A percentile compares a stretch with the other conserved stretches of the same genome.
Conservation (phyloP, 2,797 vertebrate genomes). For the Ceyx erithaca region DNA sequence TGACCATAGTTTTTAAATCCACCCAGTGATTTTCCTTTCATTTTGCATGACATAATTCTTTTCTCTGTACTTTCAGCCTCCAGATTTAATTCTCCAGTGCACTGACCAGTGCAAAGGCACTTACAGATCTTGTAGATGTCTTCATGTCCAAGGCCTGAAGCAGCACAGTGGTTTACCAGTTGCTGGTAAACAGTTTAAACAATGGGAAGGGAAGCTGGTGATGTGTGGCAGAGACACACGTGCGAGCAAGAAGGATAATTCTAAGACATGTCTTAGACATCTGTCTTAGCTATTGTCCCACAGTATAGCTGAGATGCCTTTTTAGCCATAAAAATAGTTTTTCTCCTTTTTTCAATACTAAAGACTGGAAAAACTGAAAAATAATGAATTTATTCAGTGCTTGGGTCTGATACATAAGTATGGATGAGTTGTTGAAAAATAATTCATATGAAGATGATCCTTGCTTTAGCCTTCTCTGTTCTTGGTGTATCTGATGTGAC, state of each 20-base stretch:
- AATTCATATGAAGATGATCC: neutral
- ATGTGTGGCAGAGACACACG: neutral
- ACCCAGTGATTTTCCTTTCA: neutral
- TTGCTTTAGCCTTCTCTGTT: neutral
- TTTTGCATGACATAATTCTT: neutral
- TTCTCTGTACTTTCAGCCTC: neutral
- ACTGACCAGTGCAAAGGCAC: neutral
- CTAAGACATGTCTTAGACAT: neutral
- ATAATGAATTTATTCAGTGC: neutral
- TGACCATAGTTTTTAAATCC: neutral
- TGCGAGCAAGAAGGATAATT: neutral
- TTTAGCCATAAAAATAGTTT: no score
- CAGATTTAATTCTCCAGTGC: neutral
- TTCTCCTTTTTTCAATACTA: no score
- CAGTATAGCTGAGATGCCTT: neutral
- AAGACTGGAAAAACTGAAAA: neutral
- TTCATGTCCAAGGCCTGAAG: neutral
- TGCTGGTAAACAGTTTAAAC: neutral
- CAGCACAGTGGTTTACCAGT: neutral
- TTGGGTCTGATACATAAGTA: neutral
- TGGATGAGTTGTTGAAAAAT: neutral
- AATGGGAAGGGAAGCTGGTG: neutral
- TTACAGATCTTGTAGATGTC: neutral
- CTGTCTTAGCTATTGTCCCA: neutral
- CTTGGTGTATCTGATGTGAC: neutral